Evolutionary conservation across 2,113 vertebrate genomes (phyloP).

Genomic region (Propithecus coquereli): DNA sequence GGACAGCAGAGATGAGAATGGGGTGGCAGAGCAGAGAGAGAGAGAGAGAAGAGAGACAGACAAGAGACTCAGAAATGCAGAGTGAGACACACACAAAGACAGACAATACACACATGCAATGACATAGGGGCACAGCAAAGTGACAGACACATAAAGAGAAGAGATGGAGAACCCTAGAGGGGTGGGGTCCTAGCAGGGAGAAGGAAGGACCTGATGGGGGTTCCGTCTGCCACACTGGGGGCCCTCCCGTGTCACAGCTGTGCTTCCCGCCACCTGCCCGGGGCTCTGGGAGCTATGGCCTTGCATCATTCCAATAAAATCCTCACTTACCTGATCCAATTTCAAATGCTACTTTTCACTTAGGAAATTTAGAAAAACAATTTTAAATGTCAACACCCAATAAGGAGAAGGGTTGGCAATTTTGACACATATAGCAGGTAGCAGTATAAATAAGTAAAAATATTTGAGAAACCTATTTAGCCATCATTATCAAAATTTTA

Average conservation of each 20-base stretch:
- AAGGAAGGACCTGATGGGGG: neutral
- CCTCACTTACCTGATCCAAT: neutral
- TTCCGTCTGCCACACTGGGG: neutral
- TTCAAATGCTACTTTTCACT: neutral
- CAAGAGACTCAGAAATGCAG: neutral
- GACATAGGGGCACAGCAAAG: neutral
- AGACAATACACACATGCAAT: neutral
- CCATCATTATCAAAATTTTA: neutral
- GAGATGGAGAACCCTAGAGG: rapidly evolving
- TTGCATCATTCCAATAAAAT: neutral
- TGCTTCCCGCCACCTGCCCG: neutral
- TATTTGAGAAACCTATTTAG: neutral
- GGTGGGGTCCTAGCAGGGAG: rapidly evolving
- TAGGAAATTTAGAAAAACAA: neutral
- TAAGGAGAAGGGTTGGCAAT: neutral
- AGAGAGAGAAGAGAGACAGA: neutral
- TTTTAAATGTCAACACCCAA: neutral
- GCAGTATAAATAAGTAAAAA: neutral
- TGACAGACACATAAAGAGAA: neutral
- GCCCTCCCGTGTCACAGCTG: neutral
- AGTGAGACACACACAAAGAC: neutral
- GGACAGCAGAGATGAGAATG: neutral
- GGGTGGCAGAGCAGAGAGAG: neutral
- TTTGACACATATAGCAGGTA: neutral
- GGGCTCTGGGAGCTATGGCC: neutral